Conservation (phyloP, 2,797 vertebrate species). For the Phaenicophaeus curvirostris region DNA sequence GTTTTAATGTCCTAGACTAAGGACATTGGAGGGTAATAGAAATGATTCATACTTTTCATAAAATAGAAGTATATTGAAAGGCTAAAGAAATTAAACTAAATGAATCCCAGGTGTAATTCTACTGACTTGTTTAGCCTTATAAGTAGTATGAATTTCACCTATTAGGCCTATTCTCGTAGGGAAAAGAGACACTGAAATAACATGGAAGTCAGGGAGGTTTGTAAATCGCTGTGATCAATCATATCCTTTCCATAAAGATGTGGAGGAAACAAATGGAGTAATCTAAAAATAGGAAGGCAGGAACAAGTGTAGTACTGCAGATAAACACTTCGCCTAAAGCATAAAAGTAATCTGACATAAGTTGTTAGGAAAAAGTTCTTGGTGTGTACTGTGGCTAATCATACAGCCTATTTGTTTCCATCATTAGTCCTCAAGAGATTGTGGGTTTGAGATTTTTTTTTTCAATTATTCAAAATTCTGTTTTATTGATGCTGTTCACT, state of each 20-base stretch:
- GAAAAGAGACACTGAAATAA: not conserved
- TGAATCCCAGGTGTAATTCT: constrained; percentile 3
- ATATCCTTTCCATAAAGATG: not conserved
- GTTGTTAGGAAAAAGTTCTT: not conserved
- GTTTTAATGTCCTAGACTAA: not conserved
- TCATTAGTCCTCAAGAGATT: not conserved
- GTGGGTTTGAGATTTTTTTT: not conserved
- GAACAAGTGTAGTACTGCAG: not conserved
- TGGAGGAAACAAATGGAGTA: not conserved
- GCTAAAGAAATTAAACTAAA: constrained; percentile 28
- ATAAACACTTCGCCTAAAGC: not conserved
- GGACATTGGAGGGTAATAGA: not conserved
- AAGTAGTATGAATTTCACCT: constrained; percentile 8
- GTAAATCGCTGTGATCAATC: not conserved
- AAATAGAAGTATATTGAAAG: constrained; percentile 34
- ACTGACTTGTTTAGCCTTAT: constrained; percentile 23
- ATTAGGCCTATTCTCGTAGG: not conserved
- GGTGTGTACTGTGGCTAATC: not conserved
- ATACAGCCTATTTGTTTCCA: not conserved
- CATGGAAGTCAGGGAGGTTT: not conserved
- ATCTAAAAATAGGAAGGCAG: constrained; percentile 5
- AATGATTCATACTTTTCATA: constrained; percentile 35
- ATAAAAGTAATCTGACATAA: not conserved
- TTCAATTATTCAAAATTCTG: not conserved
- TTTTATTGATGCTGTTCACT: not conserved